Evolutionary conservation across 2,888 invertebrate genomes (phyloP), one percentile per base, ranked within the genome.

Genomic region (Lumbricus terrestris): DNA sequence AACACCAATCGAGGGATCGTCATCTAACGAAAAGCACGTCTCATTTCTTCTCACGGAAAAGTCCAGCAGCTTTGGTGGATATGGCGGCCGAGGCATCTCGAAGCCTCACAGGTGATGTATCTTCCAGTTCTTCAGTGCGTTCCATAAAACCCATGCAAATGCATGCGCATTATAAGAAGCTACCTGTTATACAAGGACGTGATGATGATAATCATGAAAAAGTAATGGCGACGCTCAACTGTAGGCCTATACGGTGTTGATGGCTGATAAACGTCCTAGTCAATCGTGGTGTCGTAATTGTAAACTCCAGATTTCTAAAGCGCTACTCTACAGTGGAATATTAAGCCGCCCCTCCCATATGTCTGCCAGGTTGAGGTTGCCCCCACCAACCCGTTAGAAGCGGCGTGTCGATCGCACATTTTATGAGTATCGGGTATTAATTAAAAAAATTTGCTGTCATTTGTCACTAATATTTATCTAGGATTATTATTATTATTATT

Each of bases 21-120:
- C 88, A 2, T 33, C 38, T 2, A 54, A 38, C 35, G 89, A 89
- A 47, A 89, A 88, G 20, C 90, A 90, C 40, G 90, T 88, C 4
- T 88, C 88, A 35, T 90, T 90, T 34, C 34, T 90, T 35, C 90
- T 88, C 34, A 69, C 90, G 37, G 90, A 90, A 40, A 90, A 88
- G 54, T 88, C 90, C n/a, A 35, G 88, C 40, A 90, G 90, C 82
- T 90, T 90, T 38, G 90, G 90, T 38, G 90, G 90, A 20, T 90
- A 90, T 82, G 88, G 90, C 35, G 89, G 54, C 18, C n/a, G 85
- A 18, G 85, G 85, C 5, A 85, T 85, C 89, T 89, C 47, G 42
- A 89, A 89, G 69, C 89, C 42, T 29, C 35, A 89, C 69, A 42
- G 89, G 89, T 89, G n/a, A 40, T 23, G 15, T 15, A 0, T 47